Evolutionary conservation across 2,888 invertebrate species (phyloP).

Genomic region (Hartigia nigra): DNA sequence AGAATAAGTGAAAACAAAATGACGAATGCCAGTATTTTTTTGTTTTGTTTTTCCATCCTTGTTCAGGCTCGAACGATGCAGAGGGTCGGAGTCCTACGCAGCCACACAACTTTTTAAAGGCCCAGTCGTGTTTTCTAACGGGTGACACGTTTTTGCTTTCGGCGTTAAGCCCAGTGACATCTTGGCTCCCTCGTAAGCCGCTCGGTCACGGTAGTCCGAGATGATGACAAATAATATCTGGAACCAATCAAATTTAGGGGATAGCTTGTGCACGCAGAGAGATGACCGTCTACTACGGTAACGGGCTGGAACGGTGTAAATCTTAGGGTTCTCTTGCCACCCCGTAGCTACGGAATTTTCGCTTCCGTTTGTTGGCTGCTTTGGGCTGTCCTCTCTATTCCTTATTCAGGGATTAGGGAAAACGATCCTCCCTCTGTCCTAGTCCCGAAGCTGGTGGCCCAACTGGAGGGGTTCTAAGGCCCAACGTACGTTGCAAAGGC

Average conservation of each 20-base stretch:
- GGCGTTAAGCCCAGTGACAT: slow-evolving; percentile 22
- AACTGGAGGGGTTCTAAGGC: slow-evolving; percentile 19
- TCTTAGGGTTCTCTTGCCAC: slow-evolving; percentile 40
- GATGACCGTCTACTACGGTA: slow-evolving; percentile 35
- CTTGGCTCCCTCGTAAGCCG: slow-evolving; percentile 31
- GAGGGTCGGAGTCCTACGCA: neutral
- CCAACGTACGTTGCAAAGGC: slow-evolving; percentile 36
- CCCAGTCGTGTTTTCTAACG: slow-evolving; percentile 18
- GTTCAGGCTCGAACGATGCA: neutral
- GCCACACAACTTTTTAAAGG: slow-evolving; percentile 2
- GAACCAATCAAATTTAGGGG: slow-evolving; percentile 54
- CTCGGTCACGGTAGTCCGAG: slow-evolving; percentile 50
- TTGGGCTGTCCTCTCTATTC: slow-evolving; percentile 26
- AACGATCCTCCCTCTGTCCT: slow-evolving; percentile 29
- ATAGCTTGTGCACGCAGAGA: slow-evolving; percentile 20
- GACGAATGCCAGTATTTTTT: neutral
- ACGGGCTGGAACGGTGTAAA: slow-evolving; percentile 57
- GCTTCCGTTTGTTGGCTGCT: slow-evolving; percentile 36
- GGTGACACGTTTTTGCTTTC: slow-evolving; percentile 34
- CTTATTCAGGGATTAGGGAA: slow-evolving; percentile 41
- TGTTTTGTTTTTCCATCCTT: neutral
- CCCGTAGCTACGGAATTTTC: slow-evolving; percentile 27
- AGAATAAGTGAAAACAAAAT: neutral
- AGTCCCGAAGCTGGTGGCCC: slow-evolving; percentile 19
- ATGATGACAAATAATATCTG: slow-evolving; percentile 61